phyloP scores from a whole-genome alignment of 2,888 invertebrate genomes.

The Cheilosia variabilis region DNA sequence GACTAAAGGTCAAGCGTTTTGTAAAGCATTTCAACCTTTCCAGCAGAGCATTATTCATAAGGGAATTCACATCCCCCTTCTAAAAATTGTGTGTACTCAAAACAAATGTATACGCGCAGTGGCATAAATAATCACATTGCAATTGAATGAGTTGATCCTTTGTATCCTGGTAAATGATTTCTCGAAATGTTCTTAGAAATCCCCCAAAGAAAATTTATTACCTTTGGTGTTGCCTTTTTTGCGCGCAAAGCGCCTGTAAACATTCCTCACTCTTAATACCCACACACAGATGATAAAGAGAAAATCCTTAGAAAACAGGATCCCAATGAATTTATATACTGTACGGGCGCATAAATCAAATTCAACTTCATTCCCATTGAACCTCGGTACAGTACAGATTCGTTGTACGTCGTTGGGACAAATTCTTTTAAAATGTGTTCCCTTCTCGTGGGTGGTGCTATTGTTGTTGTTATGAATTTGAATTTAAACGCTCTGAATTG shows the following conservation, averaged over 20 bases:
- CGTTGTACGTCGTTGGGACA: neutral
- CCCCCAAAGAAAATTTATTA: constrained; percentile 23
- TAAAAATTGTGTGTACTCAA: neutral
- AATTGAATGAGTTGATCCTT: constrained; percentile 38
- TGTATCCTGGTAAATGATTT: constrained; percentile 24
- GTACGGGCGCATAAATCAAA: constrained; percentile 31
- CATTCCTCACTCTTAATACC: neutral
- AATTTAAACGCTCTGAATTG: constrained; percentile 52
- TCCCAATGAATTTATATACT: constrained; percentile 36
- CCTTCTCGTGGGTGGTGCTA: neutral
- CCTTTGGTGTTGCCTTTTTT: neutral
- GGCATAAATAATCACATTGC: constrained; percentile 39
- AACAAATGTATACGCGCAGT: neutral
- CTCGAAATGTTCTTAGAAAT: constrained; percentile 12
- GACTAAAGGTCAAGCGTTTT: too few species aligned
- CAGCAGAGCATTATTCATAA: too few species aligned
- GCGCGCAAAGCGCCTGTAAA: neutral
- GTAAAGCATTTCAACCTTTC: too few species aligned
- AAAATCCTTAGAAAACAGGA: constrained; percentile 11
- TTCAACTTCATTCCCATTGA: constrained; percentile 31
- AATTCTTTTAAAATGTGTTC: neutral
- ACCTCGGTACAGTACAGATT: constrained; percentile 1
- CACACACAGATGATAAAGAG: neutral
- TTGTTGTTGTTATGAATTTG: constrained; percentile 9
- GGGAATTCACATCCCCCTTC: too few species aligned